Percentiles rank a stretch among this genome's conserved stretches.
Conservation (phyloP, 2,113 vertebrate genomes). For the Falcunculus frontatus region DNA sequence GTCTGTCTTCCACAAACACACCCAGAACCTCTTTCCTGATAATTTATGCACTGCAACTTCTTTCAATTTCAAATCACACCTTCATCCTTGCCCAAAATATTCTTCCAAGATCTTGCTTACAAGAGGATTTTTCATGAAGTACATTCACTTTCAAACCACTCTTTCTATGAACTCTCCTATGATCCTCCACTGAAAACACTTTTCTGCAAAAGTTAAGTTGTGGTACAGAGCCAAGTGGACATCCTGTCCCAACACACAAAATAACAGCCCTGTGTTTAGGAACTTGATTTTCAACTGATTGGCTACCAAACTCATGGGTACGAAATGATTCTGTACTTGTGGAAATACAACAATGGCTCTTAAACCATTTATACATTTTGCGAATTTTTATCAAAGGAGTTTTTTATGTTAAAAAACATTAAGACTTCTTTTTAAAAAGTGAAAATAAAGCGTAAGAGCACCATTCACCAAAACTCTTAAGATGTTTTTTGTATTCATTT, state of each 20-base stretch:
- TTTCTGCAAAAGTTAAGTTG: neutral
- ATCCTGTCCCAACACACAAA: neutral
- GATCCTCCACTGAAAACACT: neutral
- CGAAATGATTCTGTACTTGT: neutral
- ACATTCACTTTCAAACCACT: neutral
- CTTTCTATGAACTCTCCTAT: neutral
- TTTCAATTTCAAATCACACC: slow-evolving; percentile 53
- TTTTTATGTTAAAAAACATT: slow-evolving; percentile 5
- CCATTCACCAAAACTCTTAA: neutral
- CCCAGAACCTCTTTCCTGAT: slow-evolving; percentile 21
- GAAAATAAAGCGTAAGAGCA: neutral
- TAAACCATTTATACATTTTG: neutral
- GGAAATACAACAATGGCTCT: neutral
- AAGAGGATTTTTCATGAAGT: slow-evolving; percentile 22
- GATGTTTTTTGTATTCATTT: slow-evolving; percentile 22
- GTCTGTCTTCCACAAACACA: slow-evolving; percentile 21
- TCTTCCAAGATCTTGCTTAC: slow-evolving; percentile 40
- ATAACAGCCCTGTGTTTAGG: neutral
- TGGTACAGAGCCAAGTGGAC: slow-evolving; percentile 17
- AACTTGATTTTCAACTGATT: neutral
- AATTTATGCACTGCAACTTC: slow-evolving; percentile 54
- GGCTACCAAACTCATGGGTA: neutral
- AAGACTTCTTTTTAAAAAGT: neutral
- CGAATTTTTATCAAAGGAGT: neutral
- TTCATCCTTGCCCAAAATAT: slow-evolving; percentile 49